Base-by-base conservation (phyloP, 2,888 invertebrate genomes). In the Muschampia plurimacula region DNA sequence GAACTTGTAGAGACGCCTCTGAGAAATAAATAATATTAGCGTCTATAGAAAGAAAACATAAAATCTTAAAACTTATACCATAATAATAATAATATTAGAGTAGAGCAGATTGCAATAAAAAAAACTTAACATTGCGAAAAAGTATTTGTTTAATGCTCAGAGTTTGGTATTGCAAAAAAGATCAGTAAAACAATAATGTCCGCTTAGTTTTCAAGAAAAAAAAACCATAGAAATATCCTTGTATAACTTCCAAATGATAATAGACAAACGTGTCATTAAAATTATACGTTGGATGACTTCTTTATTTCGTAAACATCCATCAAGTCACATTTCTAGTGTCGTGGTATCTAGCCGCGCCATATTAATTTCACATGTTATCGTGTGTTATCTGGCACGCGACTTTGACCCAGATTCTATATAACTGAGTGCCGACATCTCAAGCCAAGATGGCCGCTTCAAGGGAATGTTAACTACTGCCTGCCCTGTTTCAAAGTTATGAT, bases 401-500 rank as follows among this genome's bases (percentile, higher is more conserved):
- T 91, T 91, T 91, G 90, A 90, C 90, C 91, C 83, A 91, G 83
- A 89, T 90, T 76, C 80, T 79, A 78, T 78, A 79, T 77, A 80
- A 80, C 81, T 82, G 83, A 82, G 79, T 80, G 83, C 74, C 80
- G 81, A 82, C 83, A 81, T 82, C 81, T 82, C 83, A 73, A 80
- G 81, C 82, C 85, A 89, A 87, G 84, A 88, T 87, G 88, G 86
- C 89, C 85, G 88, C 82, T 78, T 81, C 78, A 83, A 85, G 86
- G 88, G 85, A 88, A 86, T 84, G 81, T 81, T 84, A 80, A 79
- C 81, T 78, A 75, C 75, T 67, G 74, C 59, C 62, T 60, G 59
- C 59, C 28, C 71, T 44, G 62, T 62, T 67, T 67, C 39, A 67
- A 67, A 62, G 62, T 72, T 77, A 78, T 77, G 8, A 59, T 59